phyloP scores from a whole-genome alignment of 2,888 invertebrate genomes.

The Aphodius granarius region DNA sequence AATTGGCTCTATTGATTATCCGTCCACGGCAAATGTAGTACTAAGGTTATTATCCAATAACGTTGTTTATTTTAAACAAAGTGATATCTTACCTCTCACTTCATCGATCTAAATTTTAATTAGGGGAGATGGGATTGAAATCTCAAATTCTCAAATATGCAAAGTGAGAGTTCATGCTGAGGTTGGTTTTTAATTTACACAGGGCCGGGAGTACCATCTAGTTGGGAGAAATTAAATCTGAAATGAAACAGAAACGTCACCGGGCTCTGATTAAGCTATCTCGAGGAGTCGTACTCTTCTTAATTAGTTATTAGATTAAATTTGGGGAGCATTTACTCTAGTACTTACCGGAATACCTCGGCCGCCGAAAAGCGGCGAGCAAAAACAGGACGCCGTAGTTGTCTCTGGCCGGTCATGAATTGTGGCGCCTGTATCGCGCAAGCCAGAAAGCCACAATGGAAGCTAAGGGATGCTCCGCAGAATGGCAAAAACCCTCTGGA shows the following conservation, averaged over 20 bases:
- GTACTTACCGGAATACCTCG: slow-evolving; percentile 10
- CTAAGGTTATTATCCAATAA: too few species aligned
- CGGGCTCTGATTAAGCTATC: slow-evolving; percentile 33
- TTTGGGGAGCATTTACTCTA: slow-evolving; percentile 13
- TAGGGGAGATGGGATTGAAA: background rate
- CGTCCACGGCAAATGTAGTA: too few species aligned
- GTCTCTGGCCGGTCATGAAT: slow-evolving; percentile 38
- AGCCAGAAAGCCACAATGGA: slow-evolving; percentile 44
- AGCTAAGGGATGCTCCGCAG: slow-evolving; percentile 42
- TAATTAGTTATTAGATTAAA: slow-evolving; percentile 12
- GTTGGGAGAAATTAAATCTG: slow-evolving; percentile 32
- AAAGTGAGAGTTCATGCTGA: background rate
- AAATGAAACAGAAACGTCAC: slow-evolving; percentile 31
- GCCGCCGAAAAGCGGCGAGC: background rate
- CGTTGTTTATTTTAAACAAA: too few species aligned
- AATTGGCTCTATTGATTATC: background rate
- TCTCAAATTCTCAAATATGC: background rate
- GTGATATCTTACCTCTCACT: too few species aligned
- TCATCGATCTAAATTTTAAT: background rate
- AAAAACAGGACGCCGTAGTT: slow-evolving; percentile 12
- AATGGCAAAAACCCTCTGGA: slow-evolving; percentile 44
- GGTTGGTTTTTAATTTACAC: slow-evolving; percentile 6
- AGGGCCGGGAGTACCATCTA: slow-evolving; percentile 7
- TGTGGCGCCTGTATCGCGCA: slow-evolving; percentile 41
- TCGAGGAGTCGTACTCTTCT: slow-evolving; percentile 8